These are phyloP conservation scores for Carassius gibelio DNA, from an alignment of 2,113 vertebrate genomes.

Conservation along the genomic window DNA sequence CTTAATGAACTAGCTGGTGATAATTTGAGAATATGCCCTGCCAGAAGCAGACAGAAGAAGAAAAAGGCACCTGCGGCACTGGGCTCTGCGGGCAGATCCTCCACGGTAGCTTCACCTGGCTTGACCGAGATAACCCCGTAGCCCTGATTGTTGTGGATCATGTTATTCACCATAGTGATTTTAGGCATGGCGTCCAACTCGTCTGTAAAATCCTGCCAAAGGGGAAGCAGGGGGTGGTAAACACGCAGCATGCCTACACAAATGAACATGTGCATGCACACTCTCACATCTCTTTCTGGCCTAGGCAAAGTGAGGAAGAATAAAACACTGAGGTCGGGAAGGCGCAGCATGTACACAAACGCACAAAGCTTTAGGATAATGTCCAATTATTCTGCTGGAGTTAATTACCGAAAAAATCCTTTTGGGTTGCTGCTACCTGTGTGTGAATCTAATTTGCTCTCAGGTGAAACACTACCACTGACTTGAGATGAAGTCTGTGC, in stretches of 20 bases:
- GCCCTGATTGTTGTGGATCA: constrained; percentile 94
- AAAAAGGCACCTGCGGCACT: constrained; percentile 67
- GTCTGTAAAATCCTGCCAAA: constrained; percentile 86
- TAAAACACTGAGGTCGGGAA: constrained; percentile 8
- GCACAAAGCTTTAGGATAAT: constrained; percentile 40
- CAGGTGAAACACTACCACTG: constrained; percentile 14
- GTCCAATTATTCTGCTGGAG: constrained; percentile 40
- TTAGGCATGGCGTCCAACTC: constrained; percentile 82
- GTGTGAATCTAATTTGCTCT: constrained; percentile 48
- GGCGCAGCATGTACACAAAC: neutral
- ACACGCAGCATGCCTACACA: constrained; percentile 30
- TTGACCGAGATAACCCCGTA: constrained; percentile 92
- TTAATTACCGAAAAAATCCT: constrained; percentile 50
- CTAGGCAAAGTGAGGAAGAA: neutral
- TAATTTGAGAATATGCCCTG: neutral
- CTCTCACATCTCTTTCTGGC: constrained; percentile 6
- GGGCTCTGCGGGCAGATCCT: constrained; percentile 57
- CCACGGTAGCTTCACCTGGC: constrained; percentile 67
- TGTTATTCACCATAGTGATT: constrained; percentile 90
- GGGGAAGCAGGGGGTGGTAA: constrained; percentile 43
- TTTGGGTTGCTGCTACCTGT: constrained; percentile 11
- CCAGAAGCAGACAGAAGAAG: neutral
- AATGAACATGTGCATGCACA: constrained; percentile 29
- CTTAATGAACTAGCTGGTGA: constrained; percentile 15
- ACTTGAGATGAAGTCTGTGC: neutral